A percentile compares a stretch with the other conserved stretches of the same genome.
Conservation (phyloP, 2,797 vertebrate genomes). For the Mastacembelus armatus region DNA sequence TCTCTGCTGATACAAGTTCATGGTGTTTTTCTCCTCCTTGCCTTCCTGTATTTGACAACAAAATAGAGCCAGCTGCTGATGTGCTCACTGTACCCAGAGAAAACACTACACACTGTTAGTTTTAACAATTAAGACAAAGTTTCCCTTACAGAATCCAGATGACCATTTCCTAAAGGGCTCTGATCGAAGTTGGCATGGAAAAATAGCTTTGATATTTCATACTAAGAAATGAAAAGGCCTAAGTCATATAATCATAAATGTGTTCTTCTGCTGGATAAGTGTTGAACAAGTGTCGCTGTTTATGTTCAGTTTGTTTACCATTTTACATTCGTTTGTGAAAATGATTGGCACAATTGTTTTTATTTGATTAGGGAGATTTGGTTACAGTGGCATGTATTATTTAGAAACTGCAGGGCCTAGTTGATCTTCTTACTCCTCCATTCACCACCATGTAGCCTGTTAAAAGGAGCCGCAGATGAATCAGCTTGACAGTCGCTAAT, state of each 20-base stretch:
- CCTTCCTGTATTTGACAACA: conserved; percentile 86
- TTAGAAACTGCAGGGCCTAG: conserved; percentile 21
- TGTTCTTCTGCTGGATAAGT: conserved; percentile 12
- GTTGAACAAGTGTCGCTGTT: background rate
- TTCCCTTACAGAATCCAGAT: conserved; percentile 84
- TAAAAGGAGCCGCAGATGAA: conserved; percentile 48
- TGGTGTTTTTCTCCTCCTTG: conserved; percentile 73
- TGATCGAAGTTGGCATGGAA: conserved; percentile 74
- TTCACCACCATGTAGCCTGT: conserved; percentile 34
- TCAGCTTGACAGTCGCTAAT: conserved; percentile 51
- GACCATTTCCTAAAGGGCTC: conserved; percentile 57
- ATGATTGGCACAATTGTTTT: background rate
- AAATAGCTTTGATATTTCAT: conserved; percentile 46
- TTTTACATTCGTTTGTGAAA: conserved; percentile 15
- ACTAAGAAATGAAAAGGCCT: conserved; percentile 40
- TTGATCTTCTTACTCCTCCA: conserved; percentile 39
- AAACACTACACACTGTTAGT: conserved; percentile 81
- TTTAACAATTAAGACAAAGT: conserved; percentile 81
- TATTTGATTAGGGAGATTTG: conserved; percentile 14
- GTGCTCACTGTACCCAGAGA: conserved; percentile 64
- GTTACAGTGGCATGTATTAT: conserved; percentile 35
- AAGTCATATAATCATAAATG: conserved; percentile 15
- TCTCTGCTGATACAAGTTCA: conserved; percentile 77
- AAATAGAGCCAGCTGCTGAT: conserved; percentile 80
- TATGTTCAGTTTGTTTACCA: conserved; percentile 6